These are phyloP conservation scores for Paguma larvata DNA, from an alignment of 2,797 vertebrate genomes.

Conservation along the genomic window DNA sequence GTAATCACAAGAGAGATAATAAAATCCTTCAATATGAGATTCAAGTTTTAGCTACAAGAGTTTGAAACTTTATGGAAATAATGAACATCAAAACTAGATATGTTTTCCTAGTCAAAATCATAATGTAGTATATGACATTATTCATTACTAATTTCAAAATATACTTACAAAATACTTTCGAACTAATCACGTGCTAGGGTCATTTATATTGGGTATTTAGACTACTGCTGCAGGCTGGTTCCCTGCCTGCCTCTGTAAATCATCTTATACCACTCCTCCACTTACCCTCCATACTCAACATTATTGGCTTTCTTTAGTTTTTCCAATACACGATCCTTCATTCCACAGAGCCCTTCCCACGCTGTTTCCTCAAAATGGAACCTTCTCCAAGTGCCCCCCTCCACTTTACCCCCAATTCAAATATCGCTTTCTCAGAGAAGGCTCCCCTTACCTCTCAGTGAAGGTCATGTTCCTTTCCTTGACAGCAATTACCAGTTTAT, in stretches of 20 bases:
- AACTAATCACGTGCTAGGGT: neutral
- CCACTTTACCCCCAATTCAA: constrained; percentile 9
- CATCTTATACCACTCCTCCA: neutral
- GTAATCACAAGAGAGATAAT: constrained; percentile 15
- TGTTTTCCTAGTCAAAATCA: constrained; percentile 1
- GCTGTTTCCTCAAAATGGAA: neutral
- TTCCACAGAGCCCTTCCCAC: neutral
- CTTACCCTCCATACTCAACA: neutral
- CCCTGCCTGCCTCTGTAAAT: neutral
- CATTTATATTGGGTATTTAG: neutral
- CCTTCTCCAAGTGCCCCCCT: neutral
- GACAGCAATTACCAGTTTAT: neutral
- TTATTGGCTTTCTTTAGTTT: constrained; percentile 17
- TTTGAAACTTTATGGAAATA: neutral
- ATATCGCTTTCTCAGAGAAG: neutral
- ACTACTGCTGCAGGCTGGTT: neutral
- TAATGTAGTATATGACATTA: neutral
- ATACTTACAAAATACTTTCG: neutral
- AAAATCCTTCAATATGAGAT: neutral
- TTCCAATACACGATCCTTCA: neutral
- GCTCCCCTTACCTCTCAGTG: neutral
- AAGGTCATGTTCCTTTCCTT: neutral
- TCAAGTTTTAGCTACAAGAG: constrained; percentile 38
- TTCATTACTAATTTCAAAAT: constrained; percentile 6
- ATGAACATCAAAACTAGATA: neutral